These are phyloP conservation scores for Beaufortia kweichowensis DNA, from an alignment of 2,113 vertebrate genomes.

Conservation along the genomic window DNA sequence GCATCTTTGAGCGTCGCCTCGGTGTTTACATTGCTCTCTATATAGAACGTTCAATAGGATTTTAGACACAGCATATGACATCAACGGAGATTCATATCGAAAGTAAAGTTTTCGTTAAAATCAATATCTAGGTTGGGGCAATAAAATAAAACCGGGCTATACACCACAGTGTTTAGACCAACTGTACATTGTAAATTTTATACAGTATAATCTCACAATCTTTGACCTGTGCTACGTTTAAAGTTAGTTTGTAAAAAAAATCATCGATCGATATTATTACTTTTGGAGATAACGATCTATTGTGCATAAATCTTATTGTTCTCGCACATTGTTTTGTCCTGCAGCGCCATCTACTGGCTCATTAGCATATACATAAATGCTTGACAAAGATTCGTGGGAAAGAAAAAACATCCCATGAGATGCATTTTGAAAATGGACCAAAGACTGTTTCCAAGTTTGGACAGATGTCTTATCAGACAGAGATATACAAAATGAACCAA, in stretches of 20 bases:
- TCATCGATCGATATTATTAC: too few species aligned
- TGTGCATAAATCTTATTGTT: too few species aligned
- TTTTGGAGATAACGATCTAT: too few species aligned
- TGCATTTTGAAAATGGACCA: not conserved
- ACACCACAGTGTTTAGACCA: not conserved
- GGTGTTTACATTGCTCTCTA: not conserved
- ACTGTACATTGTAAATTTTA: not conserved
- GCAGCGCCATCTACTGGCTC: not conserved
- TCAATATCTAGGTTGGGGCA: not conserved
- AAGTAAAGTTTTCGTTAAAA: not conserved
- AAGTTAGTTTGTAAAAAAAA: too few species aligned
- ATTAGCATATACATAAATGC: not conserved
- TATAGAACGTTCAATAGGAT: not conserved
- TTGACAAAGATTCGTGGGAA: too few species aligned
- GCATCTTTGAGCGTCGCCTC: not conserved
- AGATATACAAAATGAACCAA: too few species aligned
- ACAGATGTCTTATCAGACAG: too few species aligned
- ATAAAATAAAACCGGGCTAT: not conserved
- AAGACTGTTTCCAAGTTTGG: too few species aligned
- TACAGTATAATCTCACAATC: too few species aligned
- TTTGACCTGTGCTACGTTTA: too few species aligned
- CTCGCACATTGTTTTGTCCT: conserved; percentile 1
- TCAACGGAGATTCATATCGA: not conserved
- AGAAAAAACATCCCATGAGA: not conserved
- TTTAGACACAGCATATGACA: not conserved